Conservation (phyloP, 2,888 invertebrate species). For the Esperia sulphurella region DNA sequence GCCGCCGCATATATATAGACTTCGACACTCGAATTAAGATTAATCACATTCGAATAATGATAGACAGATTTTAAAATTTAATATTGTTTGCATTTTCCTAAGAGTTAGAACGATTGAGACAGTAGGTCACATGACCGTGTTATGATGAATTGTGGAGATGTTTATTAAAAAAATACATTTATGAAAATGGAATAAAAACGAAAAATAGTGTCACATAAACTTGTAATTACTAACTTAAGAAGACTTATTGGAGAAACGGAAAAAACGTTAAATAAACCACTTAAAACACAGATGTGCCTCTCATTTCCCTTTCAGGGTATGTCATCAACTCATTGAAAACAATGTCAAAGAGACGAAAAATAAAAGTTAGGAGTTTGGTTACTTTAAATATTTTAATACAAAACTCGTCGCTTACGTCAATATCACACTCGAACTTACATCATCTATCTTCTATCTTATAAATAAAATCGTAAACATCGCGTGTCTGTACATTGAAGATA, state of each 20-base stretch:
- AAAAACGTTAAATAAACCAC: constrained; percentile 78
- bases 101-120: constrained; percentile 76
- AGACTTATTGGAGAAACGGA: constrained; percentile 77
- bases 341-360: neutral
- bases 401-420: constrained; percentile 73
- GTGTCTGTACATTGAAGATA: too few species aligned
- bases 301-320: constrained; percentile 32
- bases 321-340: neutral
- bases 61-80: constrained; percentile 75
- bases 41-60: constrained; percentile 73
- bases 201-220: constrained; percentile 78
- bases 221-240: constrained; percentile 78
- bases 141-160: constrained; percentile 76
- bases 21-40: constrained; percentile 70
- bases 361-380: constrained; percentile 10
- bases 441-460: too few species aligned
- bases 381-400: constrained; percentile 73
- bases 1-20: constrained; percentile 52
- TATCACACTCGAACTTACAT: constrained; percentile 79
- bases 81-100: constrained; percentile 78
- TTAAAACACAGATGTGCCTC: constrained; percentile 65
- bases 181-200: constrained; percentile 77
- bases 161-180: constrained; percentile 78
- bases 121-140: constrained; percentile 78
- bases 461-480: too few species aligned